Evolutionary conservation across 1,140 invertebrate species (phyloP), one percentile per base, ranked within the genome.

Genomic region (Phthorimaea operculella): DNA sequence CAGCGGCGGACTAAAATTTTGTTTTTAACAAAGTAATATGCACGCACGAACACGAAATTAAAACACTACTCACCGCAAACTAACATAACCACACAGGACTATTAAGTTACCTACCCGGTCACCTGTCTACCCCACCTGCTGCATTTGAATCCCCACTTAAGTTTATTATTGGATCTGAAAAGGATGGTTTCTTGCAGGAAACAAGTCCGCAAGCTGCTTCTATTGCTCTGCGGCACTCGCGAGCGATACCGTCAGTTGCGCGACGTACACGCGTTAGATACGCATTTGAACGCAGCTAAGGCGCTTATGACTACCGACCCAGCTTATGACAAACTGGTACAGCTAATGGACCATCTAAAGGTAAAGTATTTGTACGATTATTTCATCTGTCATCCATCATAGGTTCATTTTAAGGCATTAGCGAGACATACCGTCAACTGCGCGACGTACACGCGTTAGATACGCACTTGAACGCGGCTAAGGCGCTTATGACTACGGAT

Each of bases 141-240:
- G 6, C 21, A 28, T 28, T 6, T 28, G 6, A 28, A 28, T 28
- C 21, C 21, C 21, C 21, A 28, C 2, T 28, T 4, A 28, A 28
- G 21, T 28, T 28, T 28, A 28, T 28, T 28, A 28, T 28, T 28
- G 21, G 21, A 28, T 28, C 21, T 28, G 21, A 28, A 28, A 28
- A 28, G 21, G 21, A 28, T 28, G 21, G 2, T 28, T 6, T 28
- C 21, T 39, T 47, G 44, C 49, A 86, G 84, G 54, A 87, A 86
- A 65, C 94, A 96, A 89, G 93, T 94, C 0, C 89, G 96, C 8
- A 97, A 98, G 86, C 87, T 99, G 3, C 78, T 99, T 0, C 87
- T 98, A 51, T 94, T 96, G 64, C 93, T 98, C 56, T 98, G 97
- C 79, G 97, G 96, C 15, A 97, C 94, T 36, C 98, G 98, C 72